A percentile compares a stretch with the other conserved stretches of the same genome.
Conservation (phyloP, 2,888 invertebrate genomes). For the Hemithea aestivaria region DNA sequence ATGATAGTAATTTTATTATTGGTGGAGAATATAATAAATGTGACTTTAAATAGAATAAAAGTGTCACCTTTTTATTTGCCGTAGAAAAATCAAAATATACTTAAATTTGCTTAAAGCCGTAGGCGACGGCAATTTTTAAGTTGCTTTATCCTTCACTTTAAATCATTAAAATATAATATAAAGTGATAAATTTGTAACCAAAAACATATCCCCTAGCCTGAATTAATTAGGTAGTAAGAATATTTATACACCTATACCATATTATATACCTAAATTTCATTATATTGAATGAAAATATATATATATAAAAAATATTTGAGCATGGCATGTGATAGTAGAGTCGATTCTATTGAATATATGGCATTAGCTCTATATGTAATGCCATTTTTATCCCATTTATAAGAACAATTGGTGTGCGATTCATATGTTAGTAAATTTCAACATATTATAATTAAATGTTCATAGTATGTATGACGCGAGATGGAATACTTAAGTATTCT, state of each 20-base stretch:
- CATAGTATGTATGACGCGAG: constrained; percentile 65
- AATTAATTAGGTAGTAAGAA: constrained; percentile 47
- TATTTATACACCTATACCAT: constrained; percentile 29
- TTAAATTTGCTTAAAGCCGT: too few relatives aligned
- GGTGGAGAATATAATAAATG: constrained; percentile 61
- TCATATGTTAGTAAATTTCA: not conserved
- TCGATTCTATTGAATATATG: not conserved
- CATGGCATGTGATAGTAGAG: constrained; percentile 36
- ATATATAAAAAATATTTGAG: constrained; percentile 23
- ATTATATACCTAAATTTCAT: constrained; percentile 16
- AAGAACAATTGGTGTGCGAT: not conserved
- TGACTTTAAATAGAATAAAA: constrained; percentile 55
- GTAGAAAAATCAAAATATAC: not conserved
- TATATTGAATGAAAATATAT: not conserved
- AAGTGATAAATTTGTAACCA: constrained; percentile 66
- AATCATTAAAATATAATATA: constrained; percentile 22
- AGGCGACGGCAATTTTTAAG: too few relatives aligned
- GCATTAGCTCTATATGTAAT: constrained; percentile 2
- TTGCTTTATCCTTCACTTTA: too few relatives aligned
- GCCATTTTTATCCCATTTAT: constrained; percentile 1
- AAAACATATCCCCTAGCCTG: constrained; percentile 75
- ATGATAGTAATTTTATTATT: constrained; percentile 6
- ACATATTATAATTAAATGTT: constrained; percentile 43
- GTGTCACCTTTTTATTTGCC: constrained; percentile 24
- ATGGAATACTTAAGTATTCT: constrained; percentile 55